A percentile compares a stretch with the other conserved stretches of the same genome.
Conservation (phyloP, 1,140 invertebrate genomes). For the Drosophila ficusphila region DNA sequence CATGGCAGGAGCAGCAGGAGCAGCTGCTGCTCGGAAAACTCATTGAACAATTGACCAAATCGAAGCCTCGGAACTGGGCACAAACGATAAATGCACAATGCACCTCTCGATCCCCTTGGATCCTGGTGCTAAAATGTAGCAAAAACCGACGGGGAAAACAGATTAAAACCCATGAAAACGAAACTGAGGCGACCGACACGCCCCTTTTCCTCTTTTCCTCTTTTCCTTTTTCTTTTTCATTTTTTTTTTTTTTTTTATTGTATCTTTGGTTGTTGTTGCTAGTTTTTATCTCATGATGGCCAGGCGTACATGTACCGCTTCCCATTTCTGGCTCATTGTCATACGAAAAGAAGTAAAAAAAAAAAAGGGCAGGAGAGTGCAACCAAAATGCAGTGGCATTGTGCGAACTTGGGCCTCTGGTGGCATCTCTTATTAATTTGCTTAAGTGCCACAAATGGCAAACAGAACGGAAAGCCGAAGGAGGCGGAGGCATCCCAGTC, state of each 20-base stretch:
- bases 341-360: too few species aligned
- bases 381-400: constrained; percentile 40
- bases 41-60: constrained; percentile 79
- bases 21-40: constrained; percentile 70
- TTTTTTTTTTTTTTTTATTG: too few species aligned
- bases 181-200: constrained; percentile 25
- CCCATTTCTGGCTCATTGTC: constrained; percentile 4
- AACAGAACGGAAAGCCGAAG: neutral
- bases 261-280: too few species aligned
- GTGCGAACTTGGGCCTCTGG: constrained; percentile 20
- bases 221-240: too few species aligned
- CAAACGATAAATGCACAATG: constrained; percentile 62
- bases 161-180: constrained; percentile 66
- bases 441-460: constrained; percentile 78
- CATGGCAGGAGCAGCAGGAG: constrained; percentile 33
- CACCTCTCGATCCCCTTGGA: neutral
- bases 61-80: constrained; percentile 42
- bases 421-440: constrained; percentile 78
- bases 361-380: too few species aligned
- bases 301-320: neutral
- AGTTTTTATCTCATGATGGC: constrained; percentile 13
- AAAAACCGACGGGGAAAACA: constrained; percentile 44
- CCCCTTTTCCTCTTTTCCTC: too few species aligned
- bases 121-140: constrained; percentile 37
- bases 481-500: neutral